Evolutionary conservation across 2,888 invertebrate species (phyloP).

Genomic region (Pseudococcus jackbeardsleyi): DNA sequence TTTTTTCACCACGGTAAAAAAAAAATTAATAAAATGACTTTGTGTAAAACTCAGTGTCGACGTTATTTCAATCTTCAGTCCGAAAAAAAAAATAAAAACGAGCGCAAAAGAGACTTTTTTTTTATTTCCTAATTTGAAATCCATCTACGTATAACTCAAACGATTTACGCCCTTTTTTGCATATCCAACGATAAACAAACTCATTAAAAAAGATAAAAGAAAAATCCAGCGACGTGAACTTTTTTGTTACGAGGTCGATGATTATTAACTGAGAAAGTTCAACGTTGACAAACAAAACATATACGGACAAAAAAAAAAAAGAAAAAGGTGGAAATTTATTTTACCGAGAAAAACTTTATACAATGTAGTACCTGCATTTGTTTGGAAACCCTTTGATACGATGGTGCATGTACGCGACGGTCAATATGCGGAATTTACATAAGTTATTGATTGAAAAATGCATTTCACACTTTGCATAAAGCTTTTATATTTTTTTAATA

Average conservation of each 20-base stretch:
- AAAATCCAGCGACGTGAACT: conserved; percentile 14
- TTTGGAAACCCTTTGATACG: not conserved
- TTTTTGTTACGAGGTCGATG: conserved; percentile 40
- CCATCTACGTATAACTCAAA: conserved; percentile 26
- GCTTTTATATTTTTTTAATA: not conserved
- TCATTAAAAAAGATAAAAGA: conserved; percentile 37
- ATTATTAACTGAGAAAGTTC: conserved; percentile 40
- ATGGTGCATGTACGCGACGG: not conserved
- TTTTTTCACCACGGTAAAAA: not conserved
- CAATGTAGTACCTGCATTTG: not conserved
- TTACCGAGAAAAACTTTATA: not conserved
- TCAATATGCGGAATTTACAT: not conserved
- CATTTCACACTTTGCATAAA: not conserved
- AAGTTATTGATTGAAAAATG: not conserved
- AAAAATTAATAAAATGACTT: conserved; percentile 1
- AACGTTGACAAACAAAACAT: conserved; percentile 5
- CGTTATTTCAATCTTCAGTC: not conserved
- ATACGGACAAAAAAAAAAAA: not conserved
- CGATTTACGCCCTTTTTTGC: conserved; percentile 36
- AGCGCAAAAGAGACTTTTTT: not conserved
- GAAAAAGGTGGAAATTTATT: not conserved
- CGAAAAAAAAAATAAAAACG: not conserved
- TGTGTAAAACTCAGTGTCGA: not conserved
- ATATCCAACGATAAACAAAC: conserved; percentile 40
- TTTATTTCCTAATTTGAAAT: conserved; percentile 27